A percentile compares a stretch with the other conserved stretches of the same genome.
Conservation (phyloP, 23 tunicate genomes). For the Diplosoma virens region DNA sequence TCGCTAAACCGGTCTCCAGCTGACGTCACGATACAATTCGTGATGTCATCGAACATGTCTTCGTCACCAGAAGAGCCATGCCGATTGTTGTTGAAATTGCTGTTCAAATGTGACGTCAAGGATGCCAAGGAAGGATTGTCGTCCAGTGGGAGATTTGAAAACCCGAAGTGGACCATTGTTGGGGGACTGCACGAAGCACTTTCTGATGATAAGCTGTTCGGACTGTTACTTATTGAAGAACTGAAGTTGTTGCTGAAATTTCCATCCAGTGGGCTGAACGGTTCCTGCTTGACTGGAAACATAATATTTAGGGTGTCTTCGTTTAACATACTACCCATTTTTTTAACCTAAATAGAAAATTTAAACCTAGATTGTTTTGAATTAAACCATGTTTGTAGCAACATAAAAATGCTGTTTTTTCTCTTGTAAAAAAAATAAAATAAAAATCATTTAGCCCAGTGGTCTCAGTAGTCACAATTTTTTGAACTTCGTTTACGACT, state of each 20-base stretch:
- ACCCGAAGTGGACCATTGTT: constrained; percentile 50
- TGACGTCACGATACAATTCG: constrained; percentile 32
- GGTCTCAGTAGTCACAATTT: neutral
- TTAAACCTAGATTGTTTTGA: neutral
- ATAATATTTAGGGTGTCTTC: constrained; percentile 50
- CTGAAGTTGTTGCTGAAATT: constrained; percentile 61
- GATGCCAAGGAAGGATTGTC: constrained; percentile 32
- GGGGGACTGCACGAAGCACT: constrained; percentile 70
- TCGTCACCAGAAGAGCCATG: constrained; percentile 50
- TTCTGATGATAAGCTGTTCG: constrained; percentile 66
- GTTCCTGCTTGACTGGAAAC: constrained; percentile 83
- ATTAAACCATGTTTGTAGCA: neutral
- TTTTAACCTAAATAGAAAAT: too few relatives aligned
- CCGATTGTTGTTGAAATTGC: constrained; percentile 43
- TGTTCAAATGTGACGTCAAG: constrained; percentile 16
- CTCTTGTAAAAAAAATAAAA: neutral
- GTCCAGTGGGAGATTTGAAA: constrained; percentile 1
- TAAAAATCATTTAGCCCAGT: neutral
- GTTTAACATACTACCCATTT: constrained; percentile 28
- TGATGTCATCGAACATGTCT: constrained; percentile 35
- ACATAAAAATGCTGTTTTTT: neutral
- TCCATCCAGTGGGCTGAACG: constrained; percentile 70
- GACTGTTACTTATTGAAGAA: constrained; percentile 66
- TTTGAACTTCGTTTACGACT: neutral
- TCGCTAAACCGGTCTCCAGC: constrained; percentile 6